Percentiles rank a stretch among this genome's conserved stretches.
Evolutionary conservation across 2,797 vertebrate genomes (phyloP).

Genomic region (Lerista edwardsae): DNA sequence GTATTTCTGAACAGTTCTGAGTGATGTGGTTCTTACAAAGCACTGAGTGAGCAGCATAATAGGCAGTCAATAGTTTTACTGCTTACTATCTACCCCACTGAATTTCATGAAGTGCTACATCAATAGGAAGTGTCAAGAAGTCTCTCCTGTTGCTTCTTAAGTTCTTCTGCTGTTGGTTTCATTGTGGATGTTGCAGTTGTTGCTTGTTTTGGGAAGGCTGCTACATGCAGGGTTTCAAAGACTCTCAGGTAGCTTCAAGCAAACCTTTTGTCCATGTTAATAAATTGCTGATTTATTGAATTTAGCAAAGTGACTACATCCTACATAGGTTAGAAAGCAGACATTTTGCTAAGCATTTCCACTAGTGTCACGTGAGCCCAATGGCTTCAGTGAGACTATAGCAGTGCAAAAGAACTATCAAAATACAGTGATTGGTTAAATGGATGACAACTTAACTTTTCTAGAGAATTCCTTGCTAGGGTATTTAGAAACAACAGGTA

Average conservation of each 20-base stretch:
- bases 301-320: not conserved
- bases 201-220: constrained; percentile 45
- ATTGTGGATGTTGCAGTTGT: not conserved
- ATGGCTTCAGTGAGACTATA: not conserved
- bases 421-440: not conserved
- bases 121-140: not conserved
- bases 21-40: not conserved
- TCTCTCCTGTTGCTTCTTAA: not conserved
- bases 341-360: not conserved
- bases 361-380: too few relatives aligned
- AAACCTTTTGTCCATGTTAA: constrained; percentile 50
- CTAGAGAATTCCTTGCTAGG: not conserved
- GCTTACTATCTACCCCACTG: not conserved
- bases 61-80: constrained; percentile 3
- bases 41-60: not conserved
- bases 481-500: not conserved
- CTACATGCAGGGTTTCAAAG: constrained; percentile 54
- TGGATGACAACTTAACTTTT: not conserved
- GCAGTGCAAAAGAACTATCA: too few relatives aligned
- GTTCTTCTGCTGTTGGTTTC: not conserved
- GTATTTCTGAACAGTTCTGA: too few relatives aligned
- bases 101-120: not conserved
- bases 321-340: not conserved
- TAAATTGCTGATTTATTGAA: constrained; percentile 23
- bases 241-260: constrained; percentile 52